Evolutionary conservation across 2,113 vertebrate genomes (phyloP), one percentile per base, ranked within the genome.

Genomic region (Scartelaos histophorus): DNA sequence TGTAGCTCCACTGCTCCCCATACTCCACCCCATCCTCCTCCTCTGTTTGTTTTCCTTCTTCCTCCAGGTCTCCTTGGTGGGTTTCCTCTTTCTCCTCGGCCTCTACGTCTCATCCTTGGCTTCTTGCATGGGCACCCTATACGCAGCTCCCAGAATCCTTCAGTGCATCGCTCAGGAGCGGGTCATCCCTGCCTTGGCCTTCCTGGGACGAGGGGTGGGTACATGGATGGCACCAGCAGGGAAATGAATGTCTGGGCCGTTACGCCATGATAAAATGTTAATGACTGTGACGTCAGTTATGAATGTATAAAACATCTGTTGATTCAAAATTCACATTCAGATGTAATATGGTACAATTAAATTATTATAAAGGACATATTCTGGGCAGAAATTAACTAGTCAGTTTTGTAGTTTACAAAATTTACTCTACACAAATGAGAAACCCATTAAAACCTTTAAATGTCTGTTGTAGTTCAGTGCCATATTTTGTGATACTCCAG

Each of bases 41-140:
- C 87, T 89, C 67, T 92, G 84, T 93, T 91, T 92, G 87, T 93
- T 88, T 89, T 89, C 49, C 76, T 71, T 89, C 92, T 87, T 87
- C 87, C 64, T 91, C 78, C 82, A 99, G 98, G 98, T 99, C 75
- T 99, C 98, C 82, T 94, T 99, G 87, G 96, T 99, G 83, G 98
- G 98, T 75, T 95, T 98, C 94, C 94, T 99, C 73, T 99, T 99
- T 93, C 94, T 99, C 68, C 85, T 98, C 70, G 98, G 98, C 66
- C 92, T 99, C 58, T 98, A 99, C 89, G 94, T 99, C 93, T 99
- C 98, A 0, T 99, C 97, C 47, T 90, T 99, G 91, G 98, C 97
- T 68, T 99, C 98, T 89, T 99, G 97, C 82, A 99, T 98, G 97
- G 97, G 97, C 21, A 95, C 96, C 69, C 92, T 99, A 49, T 99